Evolutionary conservation across 2,888 invertebrate species (phyloP), one percentile per base, ranked within the genome.

Genomic region (Apeira syringaria): DNA sequence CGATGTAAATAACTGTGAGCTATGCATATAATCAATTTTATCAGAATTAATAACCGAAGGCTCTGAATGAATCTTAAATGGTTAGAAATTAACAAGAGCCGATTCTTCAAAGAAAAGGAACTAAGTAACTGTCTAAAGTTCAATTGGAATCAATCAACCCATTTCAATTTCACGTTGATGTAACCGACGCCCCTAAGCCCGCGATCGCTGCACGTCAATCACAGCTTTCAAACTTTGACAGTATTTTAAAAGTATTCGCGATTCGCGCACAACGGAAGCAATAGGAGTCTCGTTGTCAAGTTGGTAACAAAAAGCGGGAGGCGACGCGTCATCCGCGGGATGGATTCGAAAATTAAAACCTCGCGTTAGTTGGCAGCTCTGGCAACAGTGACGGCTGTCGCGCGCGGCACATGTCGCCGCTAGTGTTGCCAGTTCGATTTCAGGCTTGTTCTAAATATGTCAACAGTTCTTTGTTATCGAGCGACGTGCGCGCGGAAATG

Each of bases 371-470:
- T 71, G 68, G 62, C 67, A 61, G 64, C 64, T 71, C 63, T 68
- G 72, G 73, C 75, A 63, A 66, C 70, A 59, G 60, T 84, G 87
- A 86, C 87, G 83, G 81, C 74, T 86, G 86, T 84, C 86, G 74
- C 61, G 69, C 63, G 39, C 44, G 61, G 62, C 53, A 58, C 58
- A 49, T 50, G 62, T 59, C 64, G 66, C 56, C 64, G 47, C 39
- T 56, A 48, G 59, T 59, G 63, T 57, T 72, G 70, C 72, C 74
- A 72, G 75, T 74, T 85, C 86, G 86, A 80, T 87, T 89, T 87
- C 87, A 88, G 88, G 88, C 87, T 86, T 86, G 89, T 87, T 89
- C 89, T 89, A 89, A 89, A 89, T 88, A 87, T 86, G 88, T 87
- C 89, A 85, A 72, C 82, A 83, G 70, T 81, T 85, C 88, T 88